A percentile compares a stretch with the other conserved stretches of the same genome.
Evolutionary conservation across 2,113 vertebrate genomes (phyloP).

Genomic region (Atrichornis clamosus): DNA sequence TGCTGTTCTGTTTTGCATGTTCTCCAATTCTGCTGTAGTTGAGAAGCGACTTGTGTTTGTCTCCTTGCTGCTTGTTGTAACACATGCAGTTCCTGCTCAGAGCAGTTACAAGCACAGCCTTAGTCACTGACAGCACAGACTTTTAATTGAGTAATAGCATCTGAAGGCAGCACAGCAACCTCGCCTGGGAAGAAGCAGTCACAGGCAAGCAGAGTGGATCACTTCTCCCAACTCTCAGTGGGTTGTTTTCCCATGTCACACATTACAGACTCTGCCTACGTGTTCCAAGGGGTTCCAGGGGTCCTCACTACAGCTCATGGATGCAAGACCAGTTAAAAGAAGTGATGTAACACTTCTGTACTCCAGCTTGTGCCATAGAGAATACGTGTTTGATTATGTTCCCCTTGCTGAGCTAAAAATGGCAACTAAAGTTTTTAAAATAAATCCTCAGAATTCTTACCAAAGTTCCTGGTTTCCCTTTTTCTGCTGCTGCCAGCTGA

Average conservation of each 20-base stretch:
- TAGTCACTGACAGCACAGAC: background rate
- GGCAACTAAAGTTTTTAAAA: background rate
- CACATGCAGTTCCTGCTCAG: background rate
- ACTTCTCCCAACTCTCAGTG: fast-evolving
- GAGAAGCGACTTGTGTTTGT: background rate
- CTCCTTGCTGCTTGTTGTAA: background rate
- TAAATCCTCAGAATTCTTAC: background rate
- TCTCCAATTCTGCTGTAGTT: background rate
- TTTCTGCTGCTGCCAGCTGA: background rate
- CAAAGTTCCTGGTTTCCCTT: background rate
- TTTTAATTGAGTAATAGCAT: background rate
- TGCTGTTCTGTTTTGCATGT: background rate
- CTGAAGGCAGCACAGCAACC: background rate
- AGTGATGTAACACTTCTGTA: background rate
- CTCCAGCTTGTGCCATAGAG: background rate
- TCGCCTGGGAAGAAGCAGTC: background rate
- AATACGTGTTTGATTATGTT: background rate
- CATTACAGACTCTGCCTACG: background rate
- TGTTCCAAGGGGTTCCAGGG: background rate
- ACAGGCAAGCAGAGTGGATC: background rate
- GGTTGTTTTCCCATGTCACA: background rate
- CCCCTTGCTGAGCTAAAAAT: background rate
- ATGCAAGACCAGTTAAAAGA: background rate
- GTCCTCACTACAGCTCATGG: fast-evolving
- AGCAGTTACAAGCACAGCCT: background rate